Evolutionary conservation across 2,113 vertebrate species (phyloP), one percentile per base, ranked within the genome.

Genomic region (Ammospiza nelsoni): DNA sequence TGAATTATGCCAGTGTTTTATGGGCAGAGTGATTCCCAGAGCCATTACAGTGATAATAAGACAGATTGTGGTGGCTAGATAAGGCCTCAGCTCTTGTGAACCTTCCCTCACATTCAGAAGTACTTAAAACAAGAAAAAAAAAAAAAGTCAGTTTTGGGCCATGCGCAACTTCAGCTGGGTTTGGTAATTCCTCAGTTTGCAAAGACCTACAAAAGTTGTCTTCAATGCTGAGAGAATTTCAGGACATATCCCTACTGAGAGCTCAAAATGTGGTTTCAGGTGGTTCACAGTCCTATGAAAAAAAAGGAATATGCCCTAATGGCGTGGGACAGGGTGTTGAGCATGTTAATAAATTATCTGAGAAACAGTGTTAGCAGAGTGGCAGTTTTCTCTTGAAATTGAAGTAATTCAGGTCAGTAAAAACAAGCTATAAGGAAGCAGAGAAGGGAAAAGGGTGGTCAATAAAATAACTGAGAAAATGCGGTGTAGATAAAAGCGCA

Each of bases 341-440:
- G 15, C n/a, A 33, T 1, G 31, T 54, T 73, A 76, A 85, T 85
- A 91, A 88, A 46, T 54, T n/a, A 71, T 27, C 55, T 49, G 31
- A 91, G 74, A 57, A 87, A 75, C 94, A 61, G 24, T 7, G 25
- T 37, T 54, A 58, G 1, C 44, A 46, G 76, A 55, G 6, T 39
- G 49, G 58, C 37, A n/a, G 31, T 62, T 76, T 95, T 79, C n/a
- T 83, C 31, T 73, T 85, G 59, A 74, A 95, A 74, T 46, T 79
- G 51, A 81, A 95, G 73, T 27, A 39, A 74, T 72, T 91, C 44
- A 65, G 15, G 24, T 72, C 31, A 88, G 21, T 62, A 62, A 80
- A 87, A 94, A 73, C n/a, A 85, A 90, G 63, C 37, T 46, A 85
- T 85, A 78, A 93, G 67, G 85, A 94, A 96, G 49, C 9, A 52